Percentiles rank a stretch among this genome's conserved stretches.
These are phyloP conservation scores for Tapirus terrestris DNA, from an alignment of 2,113 vertebrate species.

Conservation along the genomic window DNA sequence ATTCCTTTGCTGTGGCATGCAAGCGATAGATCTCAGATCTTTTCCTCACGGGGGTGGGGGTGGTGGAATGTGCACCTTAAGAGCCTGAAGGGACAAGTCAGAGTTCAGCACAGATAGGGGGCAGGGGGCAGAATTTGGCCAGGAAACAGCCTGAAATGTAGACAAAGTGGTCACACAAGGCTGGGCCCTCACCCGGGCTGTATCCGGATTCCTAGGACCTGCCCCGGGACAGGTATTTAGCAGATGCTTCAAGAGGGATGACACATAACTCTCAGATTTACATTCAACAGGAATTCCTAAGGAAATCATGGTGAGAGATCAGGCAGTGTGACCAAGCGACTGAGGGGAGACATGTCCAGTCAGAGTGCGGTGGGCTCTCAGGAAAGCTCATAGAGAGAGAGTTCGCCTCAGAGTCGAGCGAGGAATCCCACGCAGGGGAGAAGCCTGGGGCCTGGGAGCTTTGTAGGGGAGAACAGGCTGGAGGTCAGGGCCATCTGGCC, in stretches of 20 bases:
- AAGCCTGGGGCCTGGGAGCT: not conserved
- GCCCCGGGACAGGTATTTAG: not conserved
- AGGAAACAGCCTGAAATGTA: not conserved
- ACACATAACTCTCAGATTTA: not conserved
- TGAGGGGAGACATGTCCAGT: rapidly evolving
- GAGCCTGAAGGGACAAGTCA: not conserved
- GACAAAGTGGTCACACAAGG: not conserved
- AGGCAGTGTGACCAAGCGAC: not conserved
- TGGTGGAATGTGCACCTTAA: rapidly evolving
- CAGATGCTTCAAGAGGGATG: not conserved
- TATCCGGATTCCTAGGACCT: not conserved
- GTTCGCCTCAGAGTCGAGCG: rapidly evolving
- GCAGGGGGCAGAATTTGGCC: not conserved
- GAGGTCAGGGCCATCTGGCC: not conserved
- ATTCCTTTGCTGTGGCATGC: not conserved
- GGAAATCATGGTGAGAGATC: not conserved
- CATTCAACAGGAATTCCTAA: not conserved
- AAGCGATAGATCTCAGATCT: not conserved
- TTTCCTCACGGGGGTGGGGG: not conserved
- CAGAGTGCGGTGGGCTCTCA: no score
- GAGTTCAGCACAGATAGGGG: not conserved
- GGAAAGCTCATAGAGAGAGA: not conserved
- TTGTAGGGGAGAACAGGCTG: rapidly evolving
- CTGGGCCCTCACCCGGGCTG: rapidly evolving
- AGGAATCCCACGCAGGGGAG: no score